Percentiles rank a stretch among this genome's conserved stretches.
Conservation (phyloP, 2,888 invertebrate species). For the Miltochrista miniata region DNA sequence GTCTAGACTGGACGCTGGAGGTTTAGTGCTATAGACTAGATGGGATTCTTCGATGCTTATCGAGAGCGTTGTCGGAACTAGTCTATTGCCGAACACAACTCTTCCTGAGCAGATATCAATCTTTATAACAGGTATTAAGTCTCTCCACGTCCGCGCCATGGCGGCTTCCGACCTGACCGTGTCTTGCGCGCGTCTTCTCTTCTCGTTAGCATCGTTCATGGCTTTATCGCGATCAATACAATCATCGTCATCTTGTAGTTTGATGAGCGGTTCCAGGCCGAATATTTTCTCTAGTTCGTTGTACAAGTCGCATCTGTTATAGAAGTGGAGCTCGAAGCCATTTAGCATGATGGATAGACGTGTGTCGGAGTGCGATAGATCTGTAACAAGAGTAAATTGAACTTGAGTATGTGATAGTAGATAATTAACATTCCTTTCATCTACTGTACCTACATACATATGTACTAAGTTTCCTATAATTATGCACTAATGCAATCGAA, state of each 20-base stretch:
- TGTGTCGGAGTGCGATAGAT: conserved; percentile 97
- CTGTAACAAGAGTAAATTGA: conserved; percentile 78
- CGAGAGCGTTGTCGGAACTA: conserved; percentile 96
- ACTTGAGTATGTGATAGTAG: no score
- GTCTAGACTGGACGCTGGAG: conserved; percentile 96
- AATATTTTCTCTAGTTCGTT: conserved; percentile 94
- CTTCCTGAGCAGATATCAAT: conserved; percentile 96
- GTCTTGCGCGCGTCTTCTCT: conserved; percentile 76
- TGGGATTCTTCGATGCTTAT: conserved; percentile 97
- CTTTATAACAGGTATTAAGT: conserved; percentile 98
- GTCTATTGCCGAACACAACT: conserved; percentile 96
- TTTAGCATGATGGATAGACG: conserved; percentile 95
- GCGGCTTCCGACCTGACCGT: conserved; percentile 90
- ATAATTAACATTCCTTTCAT: no score
- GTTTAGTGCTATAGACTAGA: conserved; percentile 97
- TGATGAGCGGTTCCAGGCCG: conserved; percentile 91
- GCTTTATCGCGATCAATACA: conserved; percentile 82
- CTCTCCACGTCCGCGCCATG: conserved; percentile 95
- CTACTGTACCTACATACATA: no score
- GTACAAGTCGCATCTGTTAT: conserved; percentile 95
- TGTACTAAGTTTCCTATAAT: no score
- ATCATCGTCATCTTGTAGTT: conserved; percentile 85
- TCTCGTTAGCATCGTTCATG: conserved; percentile 86
- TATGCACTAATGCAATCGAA: no score
- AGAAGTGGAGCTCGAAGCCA: conserved; percentile 97